Conservation (phyloP, 2,888 invertebrate species). For the Siphlonurus alternatus region DNA sequence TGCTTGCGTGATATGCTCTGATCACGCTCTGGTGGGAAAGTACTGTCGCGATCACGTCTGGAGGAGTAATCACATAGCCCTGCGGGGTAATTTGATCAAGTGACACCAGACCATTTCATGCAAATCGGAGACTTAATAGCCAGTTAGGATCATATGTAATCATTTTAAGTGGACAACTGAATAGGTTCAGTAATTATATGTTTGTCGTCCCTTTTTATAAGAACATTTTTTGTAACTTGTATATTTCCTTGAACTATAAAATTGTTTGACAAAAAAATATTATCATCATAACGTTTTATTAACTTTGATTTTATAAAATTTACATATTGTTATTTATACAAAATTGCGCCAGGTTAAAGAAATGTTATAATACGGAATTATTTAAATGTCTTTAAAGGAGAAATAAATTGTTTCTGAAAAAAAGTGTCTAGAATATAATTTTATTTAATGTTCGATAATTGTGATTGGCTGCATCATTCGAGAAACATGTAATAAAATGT, state of each 20-base stretch:
- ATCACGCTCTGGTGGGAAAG: not conserved
- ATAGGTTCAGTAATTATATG: not conserved
- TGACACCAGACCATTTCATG: not conserved
- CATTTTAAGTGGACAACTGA: not conserved
- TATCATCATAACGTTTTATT: not conserved
- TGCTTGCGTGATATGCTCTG: not conserved
- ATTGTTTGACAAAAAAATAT: not conserved
- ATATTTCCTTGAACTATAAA: not conserved
- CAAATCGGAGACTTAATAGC: not conserved
- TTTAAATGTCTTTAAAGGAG: too few species aligned
- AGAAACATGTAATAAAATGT: too few species aligned
- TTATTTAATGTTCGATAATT: too few species aligned
- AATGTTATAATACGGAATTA: too few species aligned
- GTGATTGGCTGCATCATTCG: too few species aligned
- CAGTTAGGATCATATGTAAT: not conserved
- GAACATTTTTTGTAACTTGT: not conserved
- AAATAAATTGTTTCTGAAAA: too few species aligned
- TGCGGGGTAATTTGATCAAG: not conserved
- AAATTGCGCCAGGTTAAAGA: too few species aligned
- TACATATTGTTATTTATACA: not conserved
- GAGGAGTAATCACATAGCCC: not conserved
- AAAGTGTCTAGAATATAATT: too few species aligned
- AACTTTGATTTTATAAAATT: not conserved
- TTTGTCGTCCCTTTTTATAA: not conserved
- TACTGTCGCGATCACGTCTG: not conserved